Conservation (phyloP, 2,113 vertebrate species). For the Leucosticte australis region DNA sequence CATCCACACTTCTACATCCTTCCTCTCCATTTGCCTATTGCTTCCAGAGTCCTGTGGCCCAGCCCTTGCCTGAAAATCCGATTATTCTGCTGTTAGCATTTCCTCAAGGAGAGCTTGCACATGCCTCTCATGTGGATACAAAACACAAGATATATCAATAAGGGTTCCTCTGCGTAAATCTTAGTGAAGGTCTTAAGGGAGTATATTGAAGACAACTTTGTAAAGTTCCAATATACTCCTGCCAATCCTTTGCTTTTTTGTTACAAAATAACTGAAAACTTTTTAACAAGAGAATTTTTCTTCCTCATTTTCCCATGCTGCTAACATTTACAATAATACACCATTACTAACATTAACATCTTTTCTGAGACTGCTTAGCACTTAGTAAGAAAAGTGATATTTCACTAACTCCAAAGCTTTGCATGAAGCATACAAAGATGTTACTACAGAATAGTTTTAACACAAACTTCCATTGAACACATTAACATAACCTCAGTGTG, state of each 20-base stretch:
- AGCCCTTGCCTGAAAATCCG: neutral
- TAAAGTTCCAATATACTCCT: neutral
- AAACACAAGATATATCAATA: neutral
- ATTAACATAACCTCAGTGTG: neutral
- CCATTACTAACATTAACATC: neutral
- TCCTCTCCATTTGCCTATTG: neutral
- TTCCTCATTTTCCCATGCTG: neutral
- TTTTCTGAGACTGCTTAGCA: neutral
- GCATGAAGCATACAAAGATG: neutral
- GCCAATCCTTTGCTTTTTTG: neutral
- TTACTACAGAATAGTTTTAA: neutral
- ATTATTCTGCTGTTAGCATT: neutral
- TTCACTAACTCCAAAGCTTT: neutral
- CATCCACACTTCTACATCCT: neutral
- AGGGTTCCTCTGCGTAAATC: neutral
- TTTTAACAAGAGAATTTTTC: neutral
- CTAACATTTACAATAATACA: neutral
- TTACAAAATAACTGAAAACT: neutral
- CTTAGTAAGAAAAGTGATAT: neutral
- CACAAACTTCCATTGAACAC: neutral
- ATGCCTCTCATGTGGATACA: neutral
- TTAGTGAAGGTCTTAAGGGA: neutral
- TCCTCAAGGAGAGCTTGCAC: neutral
- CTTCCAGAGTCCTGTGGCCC: neutral
- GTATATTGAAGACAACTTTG: neutral